These are phyloP conservation scores for Andricus quercusramuli DNA, from an alignment of 2,888 invertebrate species.

Conservation along the genomic window DNA sequence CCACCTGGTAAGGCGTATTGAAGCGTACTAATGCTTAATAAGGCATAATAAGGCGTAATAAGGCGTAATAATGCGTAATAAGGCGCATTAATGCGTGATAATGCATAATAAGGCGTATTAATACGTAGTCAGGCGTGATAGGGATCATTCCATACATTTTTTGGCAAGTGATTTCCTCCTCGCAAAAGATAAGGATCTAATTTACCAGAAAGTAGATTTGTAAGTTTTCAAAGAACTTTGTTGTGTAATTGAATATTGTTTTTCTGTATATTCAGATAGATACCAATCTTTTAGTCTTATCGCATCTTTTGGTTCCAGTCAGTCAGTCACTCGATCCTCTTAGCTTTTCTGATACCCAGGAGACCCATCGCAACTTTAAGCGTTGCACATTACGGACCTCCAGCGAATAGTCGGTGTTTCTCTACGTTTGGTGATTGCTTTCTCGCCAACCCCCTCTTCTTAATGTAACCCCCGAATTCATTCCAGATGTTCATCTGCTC, in stretches of 20 bases:
- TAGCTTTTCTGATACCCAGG: slow-evolving; percentile 62
- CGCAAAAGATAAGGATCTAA: too few relatives aligned
- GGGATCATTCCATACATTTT: too few relatives aligned
- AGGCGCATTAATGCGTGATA: too few relatives aligned
- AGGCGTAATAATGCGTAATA: too few relatives aligned
- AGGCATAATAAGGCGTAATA: too few relatives aligned
- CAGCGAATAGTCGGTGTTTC: slow-evolving; percentile 61
- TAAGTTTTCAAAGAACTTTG: not conserved
- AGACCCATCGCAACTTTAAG: slow-evolving; percentile 73
- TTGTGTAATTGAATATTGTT: not conserved
- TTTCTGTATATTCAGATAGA: slow-evolving; percentile 55
- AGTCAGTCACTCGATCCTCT: slow-evolving; percentile 65
- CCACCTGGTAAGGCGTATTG: too few relatives aligned
- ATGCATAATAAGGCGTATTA: too few relatives aligned
- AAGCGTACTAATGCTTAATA: too few relatives aligned
- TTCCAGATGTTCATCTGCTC: slow-evolving; percentile 54
- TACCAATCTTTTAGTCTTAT: slow-evolving; percentile 67
- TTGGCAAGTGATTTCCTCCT: too few relatives aligned
- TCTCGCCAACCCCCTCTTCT: slow-evolving; percentile 48
- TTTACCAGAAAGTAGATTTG: too few relatives aligned
- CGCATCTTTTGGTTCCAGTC: slow-evolving; percentile 66
- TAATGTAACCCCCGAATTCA: slow-evolving; percentile 51
- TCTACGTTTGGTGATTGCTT: slow-evolving; percentile 58
- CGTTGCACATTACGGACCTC: slow-evolving; percentile 70
- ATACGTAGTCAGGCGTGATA: too few relatives aligned